These are phyloP conservation scores for Isurus oxyrinchus DNA, from an alignment of 2,113 vertebrate genomes.

Conservation along the genomic window DNA sequence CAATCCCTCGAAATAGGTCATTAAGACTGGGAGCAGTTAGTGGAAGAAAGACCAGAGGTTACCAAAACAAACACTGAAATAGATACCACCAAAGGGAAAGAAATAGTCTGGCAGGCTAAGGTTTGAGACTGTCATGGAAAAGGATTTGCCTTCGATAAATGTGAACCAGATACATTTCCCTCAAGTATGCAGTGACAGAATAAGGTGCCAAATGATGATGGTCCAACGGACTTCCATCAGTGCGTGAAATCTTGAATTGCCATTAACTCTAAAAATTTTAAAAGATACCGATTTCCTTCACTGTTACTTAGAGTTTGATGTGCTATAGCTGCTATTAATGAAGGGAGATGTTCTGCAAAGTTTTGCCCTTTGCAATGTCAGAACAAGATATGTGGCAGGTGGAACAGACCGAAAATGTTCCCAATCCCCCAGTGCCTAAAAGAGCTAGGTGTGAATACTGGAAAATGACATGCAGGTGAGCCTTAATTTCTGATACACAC, in stretches of 20 bases:
- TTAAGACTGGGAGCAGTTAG: constrained; percentile 9
- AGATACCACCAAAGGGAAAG: not conserved
- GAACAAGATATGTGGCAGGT: not conserved
- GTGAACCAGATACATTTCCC: not conserved
- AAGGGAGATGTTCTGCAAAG: not conserved
- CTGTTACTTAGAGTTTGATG: not conserved
- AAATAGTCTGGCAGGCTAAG: not conserved
- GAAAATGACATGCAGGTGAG: not conserved
- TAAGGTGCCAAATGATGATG: not conserved
- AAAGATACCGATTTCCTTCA: not conserved
- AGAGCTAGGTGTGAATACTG: not conserved
- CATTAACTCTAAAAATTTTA: not conserved
- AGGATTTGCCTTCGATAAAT: constrained; percentile 18
- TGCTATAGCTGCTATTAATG: not conserved
- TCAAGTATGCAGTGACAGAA: not conserved
- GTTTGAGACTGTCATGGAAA: constrained; percentile 17
- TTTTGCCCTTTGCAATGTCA: not conserved
- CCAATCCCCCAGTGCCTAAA: not conserved
- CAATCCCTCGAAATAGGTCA: constrained; percentile 3
- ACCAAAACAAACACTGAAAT: constrained; percentile 25
- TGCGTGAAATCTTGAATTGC: not conserved
- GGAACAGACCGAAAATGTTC: not conserved
- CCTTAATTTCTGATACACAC: not conserved
- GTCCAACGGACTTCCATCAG: not conserved
- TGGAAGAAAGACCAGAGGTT: constrained; percentile 20